Base-by-base conservation (phyloP, 2,113 vertebrate genomes). In the Circaetus cinerascens region DNA sequence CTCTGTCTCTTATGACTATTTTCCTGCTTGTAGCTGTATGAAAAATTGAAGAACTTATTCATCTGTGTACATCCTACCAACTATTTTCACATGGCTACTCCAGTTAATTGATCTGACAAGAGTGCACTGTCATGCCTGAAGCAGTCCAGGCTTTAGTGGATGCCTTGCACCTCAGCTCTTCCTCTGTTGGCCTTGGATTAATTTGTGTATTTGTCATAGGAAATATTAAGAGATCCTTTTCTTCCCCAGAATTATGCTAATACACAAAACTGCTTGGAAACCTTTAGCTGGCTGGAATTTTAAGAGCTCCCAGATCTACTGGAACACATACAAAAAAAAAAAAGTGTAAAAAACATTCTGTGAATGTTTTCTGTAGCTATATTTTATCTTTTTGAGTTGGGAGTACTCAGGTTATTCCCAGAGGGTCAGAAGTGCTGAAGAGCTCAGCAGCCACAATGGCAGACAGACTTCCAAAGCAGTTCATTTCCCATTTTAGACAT, bases 61-160 rank as follows among this genome's bases (percentile, higher is more conserved):
- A 87, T 91, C 76, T 95, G 73, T 93, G 22, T 93, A 55, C 41
- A 38, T 88, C 16, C 72, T 77, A 93, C 69, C n/a, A 89, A 87
- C 57, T 77, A 59, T 90, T 96, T 96, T 96, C 92, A 91, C 92
- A 88, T 93, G 92, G 53, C 79, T 95, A 88, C 55, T 90, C 75
- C 82, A 88, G 62, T 92, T 97, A 97, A 90, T 95, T 95, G 92
- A 92, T 94, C 71, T 71, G 76, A 41, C 73, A 96, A 92, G 71
- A 88, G 19, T 48, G 23, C 50, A 89, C 71, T 79, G 30, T 79
- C 85, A 88, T 94, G 92, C 95, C 82, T 96, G 77, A 92, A 94
- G 90, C 82, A 77, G 81, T 63, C n/a, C 29, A 84, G 43, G 23
- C 72, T 86, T 85, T 48, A 93, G 63, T 3, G 12, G 71, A 86